A percentile compares a stretch with the other conserved stretches of the same genome.
Evolutionary conservation across 2,797 vertebrate genomes (phyloP).

Genomic region (Cossypha dichroa): DNA sequence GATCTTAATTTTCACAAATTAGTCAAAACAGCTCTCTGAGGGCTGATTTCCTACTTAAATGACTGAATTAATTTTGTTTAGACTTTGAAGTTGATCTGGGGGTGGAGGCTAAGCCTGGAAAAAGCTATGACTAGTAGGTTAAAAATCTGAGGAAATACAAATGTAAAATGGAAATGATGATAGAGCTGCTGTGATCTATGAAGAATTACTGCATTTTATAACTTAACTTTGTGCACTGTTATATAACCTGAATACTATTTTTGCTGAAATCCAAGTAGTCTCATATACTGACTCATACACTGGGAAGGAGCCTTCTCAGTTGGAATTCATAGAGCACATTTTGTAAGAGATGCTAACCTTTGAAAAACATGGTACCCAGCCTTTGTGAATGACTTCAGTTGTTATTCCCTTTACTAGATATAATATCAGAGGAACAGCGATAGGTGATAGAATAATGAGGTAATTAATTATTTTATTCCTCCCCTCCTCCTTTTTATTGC

Average conservation of each 20-base stretch:
- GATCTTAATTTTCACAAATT: not conserved
- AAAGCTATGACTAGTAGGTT: not conserved
- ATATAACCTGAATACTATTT: not conserved
- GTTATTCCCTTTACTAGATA: constrained; percentile 88
- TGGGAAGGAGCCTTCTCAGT: constrained; percentile 2
- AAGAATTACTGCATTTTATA: not conserved
- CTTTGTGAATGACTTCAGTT: constrained; percentile 78
- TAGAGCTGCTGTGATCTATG: not conserved
- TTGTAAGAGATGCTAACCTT: constrained; percentile 54
- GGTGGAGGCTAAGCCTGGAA: not conserved
- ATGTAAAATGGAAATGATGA: not conserved
- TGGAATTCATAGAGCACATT: not conserved
- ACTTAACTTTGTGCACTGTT: not conserved
- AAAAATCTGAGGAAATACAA: not conserved
- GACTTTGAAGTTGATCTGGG: not conserved
- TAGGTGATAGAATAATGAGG: constrained; percentile 99
- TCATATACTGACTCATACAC: not conserved
- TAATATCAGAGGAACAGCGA: constrained; percentile 96
- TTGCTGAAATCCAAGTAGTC: constrained; percentile 24
- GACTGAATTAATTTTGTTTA: not conserved
- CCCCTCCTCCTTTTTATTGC: constrained; percentile 40
- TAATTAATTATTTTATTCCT: constrained; percentile 81
- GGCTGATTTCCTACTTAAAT: not conserved
- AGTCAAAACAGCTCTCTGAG: not conserved
- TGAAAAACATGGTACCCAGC: constrained; percentile 49